phyloP scores from a whole-genome alignment of 2,797 vertebrate species.

The Linurgus olivaceus region DNA sequence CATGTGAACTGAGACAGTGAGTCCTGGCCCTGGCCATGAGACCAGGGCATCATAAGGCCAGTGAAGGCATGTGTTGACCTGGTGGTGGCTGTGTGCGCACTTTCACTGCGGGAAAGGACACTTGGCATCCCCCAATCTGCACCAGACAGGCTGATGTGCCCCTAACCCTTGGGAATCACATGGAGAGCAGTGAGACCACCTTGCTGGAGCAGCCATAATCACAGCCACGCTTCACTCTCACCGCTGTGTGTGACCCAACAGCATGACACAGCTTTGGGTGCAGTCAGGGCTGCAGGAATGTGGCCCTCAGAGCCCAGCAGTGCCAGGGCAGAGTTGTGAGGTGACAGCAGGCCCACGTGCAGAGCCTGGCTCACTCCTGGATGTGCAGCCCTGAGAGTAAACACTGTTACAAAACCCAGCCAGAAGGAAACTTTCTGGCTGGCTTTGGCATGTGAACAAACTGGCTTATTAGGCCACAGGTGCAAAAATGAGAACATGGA shows the following conservation, averaged over 20 bases:
- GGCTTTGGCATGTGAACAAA: constrained; percentile 37
- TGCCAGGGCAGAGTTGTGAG: background rate
- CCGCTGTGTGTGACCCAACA: background rate
- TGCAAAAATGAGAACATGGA: background rate
- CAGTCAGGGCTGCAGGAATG: background rate
- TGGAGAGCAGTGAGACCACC: background rate
- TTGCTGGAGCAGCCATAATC: background rate
- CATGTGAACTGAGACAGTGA: background rate
- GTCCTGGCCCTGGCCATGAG: background rate
- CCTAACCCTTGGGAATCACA: background rate
- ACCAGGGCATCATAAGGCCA: background rate
- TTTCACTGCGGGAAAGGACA: background rate
- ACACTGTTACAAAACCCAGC: background rate
- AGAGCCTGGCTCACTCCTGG: background rate
- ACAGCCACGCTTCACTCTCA: background rate
- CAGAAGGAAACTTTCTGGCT: background rate
- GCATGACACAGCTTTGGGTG: rapidly evolving
- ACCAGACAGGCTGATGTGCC: background rate
- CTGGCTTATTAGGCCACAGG: constrained; percentile 27
- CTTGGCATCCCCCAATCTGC: background rate
- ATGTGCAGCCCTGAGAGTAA: background rate
- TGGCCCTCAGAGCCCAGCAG: background rate
- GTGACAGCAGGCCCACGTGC: background rate
- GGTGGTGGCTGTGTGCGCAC: background rate
- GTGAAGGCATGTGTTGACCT: background rate